Evolutionary conservation across 2,888 invertebrate genomes (phyloP).

Genomic region (Pristionchus maxplancki): DNA sequence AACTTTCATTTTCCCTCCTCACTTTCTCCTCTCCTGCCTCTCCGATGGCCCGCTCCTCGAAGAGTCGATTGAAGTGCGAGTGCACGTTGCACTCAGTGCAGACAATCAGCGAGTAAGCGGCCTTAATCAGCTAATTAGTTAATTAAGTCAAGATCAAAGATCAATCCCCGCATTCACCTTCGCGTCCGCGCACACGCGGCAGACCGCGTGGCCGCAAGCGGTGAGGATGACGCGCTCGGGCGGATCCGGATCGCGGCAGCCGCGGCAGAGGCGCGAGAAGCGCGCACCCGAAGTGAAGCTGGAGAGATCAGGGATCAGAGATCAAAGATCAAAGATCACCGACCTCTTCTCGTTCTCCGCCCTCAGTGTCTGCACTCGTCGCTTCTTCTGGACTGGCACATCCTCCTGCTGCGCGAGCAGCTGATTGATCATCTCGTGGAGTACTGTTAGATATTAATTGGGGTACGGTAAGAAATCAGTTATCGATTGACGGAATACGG

Average conservation of each 20-base stretch:
- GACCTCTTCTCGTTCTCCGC: neutral
- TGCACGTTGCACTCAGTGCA: neutral
- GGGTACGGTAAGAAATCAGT: too few relatives aligned
- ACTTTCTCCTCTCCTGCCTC: neutral
- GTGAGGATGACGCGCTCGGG: slow-evolving; percentile 1
- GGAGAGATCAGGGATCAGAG: neutral
- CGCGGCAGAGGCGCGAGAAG: neutral
- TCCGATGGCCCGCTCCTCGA: neutral
- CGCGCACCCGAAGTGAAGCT: neutral
- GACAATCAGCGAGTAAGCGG: neutral
- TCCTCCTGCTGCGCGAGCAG: neutral
- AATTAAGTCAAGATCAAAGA: too few relatives aligned
- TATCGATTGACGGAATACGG: too few relatives aligned
- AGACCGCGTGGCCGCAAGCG: neutral
- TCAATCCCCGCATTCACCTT: too few relatives aligned
- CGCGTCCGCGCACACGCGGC: neutral
- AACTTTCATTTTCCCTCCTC: neutral
- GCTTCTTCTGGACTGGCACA: neutral
- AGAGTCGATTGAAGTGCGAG: neutral
- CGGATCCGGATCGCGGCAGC: neutral
- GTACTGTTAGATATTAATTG: neutral
- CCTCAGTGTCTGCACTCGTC: neutral
- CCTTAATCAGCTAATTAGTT: too few relatives aligned
- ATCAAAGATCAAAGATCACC: neutral
- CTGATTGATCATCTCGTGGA: neutral